A percentile compares a stretch with the other conserved stretches of the same genome.
phyloP scores from a whole-genome alignment of 2,113 vertebrate species.

The Pimephales promelas region DNA sequence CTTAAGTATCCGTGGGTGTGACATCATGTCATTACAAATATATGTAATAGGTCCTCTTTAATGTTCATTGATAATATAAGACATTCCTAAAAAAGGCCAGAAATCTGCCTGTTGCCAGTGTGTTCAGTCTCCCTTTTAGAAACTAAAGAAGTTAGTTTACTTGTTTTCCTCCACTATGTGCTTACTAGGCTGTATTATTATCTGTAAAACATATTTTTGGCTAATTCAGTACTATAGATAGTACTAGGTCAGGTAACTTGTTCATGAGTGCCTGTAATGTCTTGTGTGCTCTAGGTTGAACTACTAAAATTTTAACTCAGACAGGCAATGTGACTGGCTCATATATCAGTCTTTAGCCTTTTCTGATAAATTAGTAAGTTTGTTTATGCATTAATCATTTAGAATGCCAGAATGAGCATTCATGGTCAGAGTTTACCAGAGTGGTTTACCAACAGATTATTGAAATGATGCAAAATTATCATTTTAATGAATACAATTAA shows the following conservation, averaged over 20 bases:
- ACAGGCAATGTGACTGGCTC: background rate
- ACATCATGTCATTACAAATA: too few species aligned
- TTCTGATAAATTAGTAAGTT: background rate
- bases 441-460: background rate
- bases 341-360: background rate
- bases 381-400: background rate
- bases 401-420: background rate
- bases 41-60: too few species aligned
- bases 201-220: conserved; percentile 9
- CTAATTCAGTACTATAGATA: background rate
- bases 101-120: background rate
- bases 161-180: background rate
- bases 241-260: conserved; percentile 10
- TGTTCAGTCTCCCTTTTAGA: background rate
- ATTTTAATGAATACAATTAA: background rate
- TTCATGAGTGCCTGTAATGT: background rate
- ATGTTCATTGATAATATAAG: background rate
- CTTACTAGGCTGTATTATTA: background rate
- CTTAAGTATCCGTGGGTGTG: too few species aligned
- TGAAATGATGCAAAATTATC: background rate
- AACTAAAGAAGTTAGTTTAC: background rate
- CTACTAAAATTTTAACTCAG: background rate
- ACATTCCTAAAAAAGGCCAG: background rate
- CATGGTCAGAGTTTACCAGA: background rate
- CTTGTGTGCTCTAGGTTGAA: background rate